Evolutionary conservation across 2,888 invertebrate species (phyloP), one percentile per base, ranked within the genome.

Genomic region (Troides aeacus): DNA sequence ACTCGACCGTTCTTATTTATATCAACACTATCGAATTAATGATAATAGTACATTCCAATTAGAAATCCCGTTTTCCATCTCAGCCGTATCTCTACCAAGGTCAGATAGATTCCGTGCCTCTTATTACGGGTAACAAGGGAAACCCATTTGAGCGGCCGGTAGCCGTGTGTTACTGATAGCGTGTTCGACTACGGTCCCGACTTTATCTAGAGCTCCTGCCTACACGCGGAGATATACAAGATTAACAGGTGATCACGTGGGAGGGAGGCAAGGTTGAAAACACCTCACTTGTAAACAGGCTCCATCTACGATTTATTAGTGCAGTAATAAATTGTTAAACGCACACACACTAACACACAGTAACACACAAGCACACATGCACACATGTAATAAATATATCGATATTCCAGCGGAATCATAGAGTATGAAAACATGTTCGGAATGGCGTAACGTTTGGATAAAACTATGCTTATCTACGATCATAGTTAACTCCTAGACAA

Each of bases 51-150:
- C 74, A 77, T 76, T 76, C 76, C 74, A 72, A 75, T 72, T 71
- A 71, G 56, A 73, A 69, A 73, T 76, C 74, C 76, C 76, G 76
- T 76, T 75, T 39, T 64, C 67, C 60, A 64, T 64, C 70, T 68
- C 66, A 63, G 71, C 72, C 72, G 61, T 66, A 70, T 75, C 73
- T 74, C 69, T 75, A 72, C 72, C 75, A 76, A 77, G 78, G 79
- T 78, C 78, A 75, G 69, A 62, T 70, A 72, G 71, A 70, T 71
- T 71, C 72, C 72, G 75, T 72, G 75, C 66, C 77, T 75, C 88
- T 85, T 87, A 87, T 87, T 88, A 85, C 85, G 80, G 77, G 81
- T 78, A 84, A 91, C 91, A 91, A 85, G 90, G 85, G 88, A 91
- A 91, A 89, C 83, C 86, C 91, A 91, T 91, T 90, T 90, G 86